Evolutionary conservation across 2,888 invertebrate species (phyloP).

Genomic region (Ceriagrion tenellum): DNA sequence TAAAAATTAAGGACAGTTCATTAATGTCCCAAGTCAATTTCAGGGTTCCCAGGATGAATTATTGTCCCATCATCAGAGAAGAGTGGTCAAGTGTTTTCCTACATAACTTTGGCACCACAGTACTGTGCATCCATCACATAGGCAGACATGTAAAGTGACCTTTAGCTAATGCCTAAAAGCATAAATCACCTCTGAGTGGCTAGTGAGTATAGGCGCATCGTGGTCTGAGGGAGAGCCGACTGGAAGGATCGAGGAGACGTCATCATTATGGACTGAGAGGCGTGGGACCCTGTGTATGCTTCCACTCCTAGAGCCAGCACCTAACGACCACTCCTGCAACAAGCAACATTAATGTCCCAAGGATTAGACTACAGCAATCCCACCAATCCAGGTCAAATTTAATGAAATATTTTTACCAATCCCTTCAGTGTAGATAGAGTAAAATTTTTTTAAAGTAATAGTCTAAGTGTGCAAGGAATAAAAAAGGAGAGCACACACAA

Average conservation of each 20-base stretch:
- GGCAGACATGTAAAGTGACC: no score
- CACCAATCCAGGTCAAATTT: background rate
- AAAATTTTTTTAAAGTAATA: background rate
- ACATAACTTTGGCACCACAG: no score
- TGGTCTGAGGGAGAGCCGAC: conserved; percentile 49
- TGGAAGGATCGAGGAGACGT: background rate
- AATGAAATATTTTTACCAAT: no score
- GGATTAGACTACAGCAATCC: background rate
- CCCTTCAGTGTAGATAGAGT: background rate
- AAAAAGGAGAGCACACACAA: background rate
- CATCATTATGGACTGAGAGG: conserved; percentile 58
- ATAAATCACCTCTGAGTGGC: conserved; percentile 50
- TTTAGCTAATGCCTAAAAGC: background rate
- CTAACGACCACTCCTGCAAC: conserved; percentile 47
- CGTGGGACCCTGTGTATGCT: conserved; percentile 23
- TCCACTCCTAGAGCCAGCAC: conserved; percentile 32
- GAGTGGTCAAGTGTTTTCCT: no score
- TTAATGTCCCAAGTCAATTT: no score
- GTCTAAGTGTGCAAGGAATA: background rate
- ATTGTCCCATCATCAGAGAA: no score
- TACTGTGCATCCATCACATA: no score
- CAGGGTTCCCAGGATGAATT: no score
- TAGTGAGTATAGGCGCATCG: conserved; percentile 37
- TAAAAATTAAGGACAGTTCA: no score
- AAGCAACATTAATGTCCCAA: background rate